These are phyloP conservation scores for Zaprionus bogoriensis DNA, from an alignment of 2,888 invertebrate genomes.

Conservation along the genomic window DNA sequence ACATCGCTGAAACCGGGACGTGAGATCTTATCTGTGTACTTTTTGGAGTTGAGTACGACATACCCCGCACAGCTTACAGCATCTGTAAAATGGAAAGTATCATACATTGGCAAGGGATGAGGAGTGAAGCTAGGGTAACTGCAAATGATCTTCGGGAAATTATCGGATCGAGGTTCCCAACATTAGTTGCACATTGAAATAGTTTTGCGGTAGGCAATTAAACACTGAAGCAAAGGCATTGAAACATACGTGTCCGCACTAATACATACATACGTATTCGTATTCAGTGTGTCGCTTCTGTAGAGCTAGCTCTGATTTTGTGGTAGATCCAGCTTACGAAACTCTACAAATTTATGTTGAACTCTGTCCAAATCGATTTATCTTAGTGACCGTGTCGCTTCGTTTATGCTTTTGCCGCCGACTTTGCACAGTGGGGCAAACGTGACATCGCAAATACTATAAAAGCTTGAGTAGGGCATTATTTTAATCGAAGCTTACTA, in stretches of 20 bases:
- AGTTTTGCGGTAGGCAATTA: slow-evolving; percentile 14
- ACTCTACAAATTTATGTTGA: slow-evolving; percentile 23
- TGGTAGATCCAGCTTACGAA: slow-evolving; percentile 26
- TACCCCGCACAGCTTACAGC: not conserved
- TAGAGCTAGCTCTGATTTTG: slow-evolving; percentile 7
- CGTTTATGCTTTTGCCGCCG: slow-evolving; percentile 3
- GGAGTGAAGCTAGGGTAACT: too few relatives aligned
- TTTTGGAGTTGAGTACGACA: not conserved
- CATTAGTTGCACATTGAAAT: slow-evolving; percentile 24
- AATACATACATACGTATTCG: not conserved
- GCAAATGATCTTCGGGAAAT: slow-evolving; percentile 17
- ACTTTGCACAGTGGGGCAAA: slow-evolving; percentile 13
- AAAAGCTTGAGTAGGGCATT: too few relatives aligned
- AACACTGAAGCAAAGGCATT: slow-evolving; percentile 7
- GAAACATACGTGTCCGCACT: not conserved
- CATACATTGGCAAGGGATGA: not conserved
- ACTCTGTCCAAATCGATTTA: slow-evolving; percentile 35
- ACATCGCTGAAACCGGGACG: slow-evolving; percentile 10
- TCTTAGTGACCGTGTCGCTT: slow-evolving; percentile 30
- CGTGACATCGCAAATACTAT: not conserved
- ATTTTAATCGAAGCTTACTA: too few relatives aligned
- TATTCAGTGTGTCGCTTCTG: slow-evolving; percentile 2
- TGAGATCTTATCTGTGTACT: slow-evolving; percentile 7
- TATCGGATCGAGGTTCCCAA: slow-evolving; percentile 9
- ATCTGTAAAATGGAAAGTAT: slow-evolving; percentile 1